Conservation (phyloP, 2,888 invertebrate genomes). For the Torymus aiolomorphi region DNA sequence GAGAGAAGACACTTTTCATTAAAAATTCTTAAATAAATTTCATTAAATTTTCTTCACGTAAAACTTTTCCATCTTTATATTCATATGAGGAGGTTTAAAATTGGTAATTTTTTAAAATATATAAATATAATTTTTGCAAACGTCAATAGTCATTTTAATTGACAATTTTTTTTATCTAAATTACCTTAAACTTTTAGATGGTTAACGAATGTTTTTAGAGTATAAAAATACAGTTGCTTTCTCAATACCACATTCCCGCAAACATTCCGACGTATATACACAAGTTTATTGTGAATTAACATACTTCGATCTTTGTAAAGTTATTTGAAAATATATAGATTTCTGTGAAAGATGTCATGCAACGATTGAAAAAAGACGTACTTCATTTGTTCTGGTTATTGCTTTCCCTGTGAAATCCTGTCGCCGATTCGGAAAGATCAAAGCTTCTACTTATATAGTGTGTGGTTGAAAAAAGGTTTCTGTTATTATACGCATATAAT, state of each 20-base stretch:
- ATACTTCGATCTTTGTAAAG: slow-evolving; percentile 4
- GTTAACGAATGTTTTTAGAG: neutral
- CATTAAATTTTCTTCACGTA: too few species aligned
- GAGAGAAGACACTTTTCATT: too few species aligned
- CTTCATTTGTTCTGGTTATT: slow-evolving; percentile 36
- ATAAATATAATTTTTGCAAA: too few species aligned
- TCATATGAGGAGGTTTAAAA: too few species aligned
- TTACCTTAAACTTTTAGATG: too few species aligned
- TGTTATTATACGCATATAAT: slow-evolving; percentile 22
- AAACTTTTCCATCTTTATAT: too few species aligned
- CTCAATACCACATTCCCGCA: slow-evolving; percentile 34
- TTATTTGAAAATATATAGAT: slow-evolving; percentile 38
- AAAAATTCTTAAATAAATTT: too few species aligned
- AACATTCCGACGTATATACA: slow-evolving; percentile 19
- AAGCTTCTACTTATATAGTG: slow-evolving; percentile 40
- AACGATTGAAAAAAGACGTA: slow-evolving; percentile 39
- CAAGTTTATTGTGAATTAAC: neutral
- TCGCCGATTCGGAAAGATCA: slow-evolving; percentile 34
- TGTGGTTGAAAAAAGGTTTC: slow-evolving; percentile 21
- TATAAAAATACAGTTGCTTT: slow-evolving; percentile 25
- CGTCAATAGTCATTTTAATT: too few species aligned
- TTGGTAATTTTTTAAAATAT: too few species aligned
- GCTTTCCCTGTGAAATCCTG: slow-evolving; percentile 28
- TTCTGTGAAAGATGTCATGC: slow-evolving; percentile 26
- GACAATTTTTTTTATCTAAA: too few species aligned